Evolutionary conservation across 2,888 invertebrate genomes (phyloP), one percentile per base, ranked within the genome.

Genomic region (Polydrusus tereticollis): DNA sequence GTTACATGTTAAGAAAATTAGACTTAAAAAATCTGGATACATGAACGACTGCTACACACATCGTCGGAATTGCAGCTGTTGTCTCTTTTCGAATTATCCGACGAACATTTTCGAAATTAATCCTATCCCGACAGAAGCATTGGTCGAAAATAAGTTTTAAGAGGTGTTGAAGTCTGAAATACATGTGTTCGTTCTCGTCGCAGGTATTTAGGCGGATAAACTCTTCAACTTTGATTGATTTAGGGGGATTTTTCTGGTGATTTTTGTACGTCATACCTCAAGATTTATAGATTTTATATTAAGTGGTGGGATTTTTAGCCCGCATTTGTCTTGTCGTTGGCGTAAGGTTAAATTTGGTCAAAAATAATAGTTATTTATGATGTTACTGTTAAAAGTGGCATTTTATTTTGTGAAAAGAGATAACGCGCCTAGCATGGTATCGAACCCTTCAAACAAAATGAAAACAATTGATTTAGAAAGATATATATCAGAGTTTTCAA

Each of bases 121-220:
- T 72, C 71, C 71, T 21, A 16, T 38, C 62, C 21, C 57, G 72
- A 72, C 68, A 69, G 58, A 18, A 47, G 26, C 41, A 73, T 59
- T 79, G 81, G 72, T 72, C 68, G 72, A 72, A 72, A 72, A 72
- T 72, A 72, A 69, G 72, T 72, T 72, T 69, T 72, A 68, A 72
- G 72, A 83, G 83, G 83, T 83, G 83, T 83, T 83, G 83, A 83
- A 79, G 82, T 82, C 82, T 82, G 82, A 79, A 81, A 83, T 84
- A 84, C 83, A 83, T 78, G 78, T 84, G 84, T 83, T 83, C 83
- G 81, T 83, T 83, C 82, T 81, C 80, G 81, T 80, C 64, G 63
- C 4, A 79, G 81, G 80, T 79, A 82, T 83, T 82, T 82, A 80
- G 75, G 77, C 78, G 80, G 83, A 83, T 83, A 58, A 83, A 83